Evolutionary conservation across 1,140 invertebrate species (phyloP).

Genomic region (Notospermus geniculatus): DNA sequence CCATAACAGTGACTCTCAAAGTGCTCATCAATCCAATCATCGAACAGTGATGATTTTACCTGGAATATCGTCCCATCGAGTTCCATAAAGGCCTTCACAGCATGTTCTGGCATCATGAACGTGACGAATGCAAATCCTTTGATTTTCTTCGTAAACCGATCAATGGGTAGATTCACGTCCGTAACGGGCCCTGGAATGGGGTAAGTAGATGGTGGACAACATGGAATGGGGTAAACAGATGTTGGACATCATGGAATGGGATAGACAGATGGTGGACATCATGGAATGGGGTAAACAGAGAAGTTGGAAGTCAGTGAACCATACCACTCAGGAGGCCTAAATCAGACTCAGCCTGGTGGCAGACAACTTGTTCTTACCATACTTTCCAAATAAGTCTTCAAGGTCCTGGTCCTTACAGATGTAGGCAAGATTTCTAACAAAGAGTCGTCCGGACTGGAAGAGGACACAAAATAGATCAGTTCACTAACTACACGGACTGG

Average conservation of each 20-base stretch:
- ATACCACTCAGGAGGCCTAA: too few relatives aligned
- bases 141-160: conserved; percentile 74
- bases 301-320: too few relatives aligned
- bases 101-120: conserved; percentile 94
- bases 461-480: too few relatives aligned
- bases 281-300: background rate
- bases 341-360: too few relatives aligned
- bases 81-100: conserved; percentile 80
- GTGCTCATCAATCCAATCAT: too few relatives aligned
- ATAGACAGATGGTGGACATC: conserved; percentile 1
- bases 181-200: conserved; percentile 73
- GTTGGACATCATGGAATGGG: conserved; percentile 65
- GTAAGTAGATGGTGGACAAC: too few relatives aligned
- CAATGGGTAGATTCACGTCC: conserved; percentile 88
- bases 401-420: conserved; percentile 85
- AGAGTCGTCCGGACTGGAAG: conserved; percentile 77
- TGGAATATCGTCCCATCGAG: conserved; percentile 87
- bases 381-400: conserved; percentile 79
- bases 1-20: background rate
- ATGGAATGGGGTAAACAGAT: too few relatives aligned
- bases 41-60: conserved; percentile 28
- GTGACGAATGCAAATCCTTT: conserved; percentile 95
- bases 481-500: conserved; percentile 53
- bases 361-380: conserved; percentile 62
- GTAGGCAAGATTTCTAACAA: conserved; percentile 91